Evolutionary conservation across 2,113 vertebrate species (phyloP), one percentile per base, ranked within the genome.

Genomic region (Bujurquina vittata): DNA sequence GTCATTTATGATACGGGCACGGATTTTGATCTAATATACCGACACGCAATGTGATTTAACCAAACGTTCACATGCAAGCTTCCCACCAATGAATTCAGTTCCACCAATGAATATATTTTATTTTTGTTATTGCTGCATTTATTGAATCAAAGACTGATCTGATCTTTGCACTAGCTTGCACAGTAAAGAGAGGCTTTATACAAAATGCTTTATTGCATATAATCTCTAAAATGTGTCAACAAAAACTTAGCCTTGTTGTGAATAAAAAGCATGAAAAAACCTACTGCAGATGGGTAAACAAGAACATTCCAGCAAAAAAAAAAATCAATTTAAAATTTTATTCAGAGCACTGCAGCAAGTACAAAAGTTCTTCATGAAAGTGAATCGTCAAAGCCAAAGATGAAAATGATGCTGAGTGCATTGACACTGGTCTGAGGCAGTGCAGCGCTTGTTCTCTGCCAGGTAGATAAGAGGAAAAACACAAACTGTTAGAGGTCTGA

Each of bases 391-490:
- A 67, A 90, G 60, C 35, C 59, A 37, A 49, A 81, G 26, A 75
- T 56, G 75, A 84, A 84, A 84, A 58, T 69, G 49, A 23, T 63
- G 40, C 80, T 59, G 57, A 79, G 58, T 65, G 67, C 73, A 73
- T 1, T 69, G 80, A 61, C 81, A 86, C 26, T 33, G 79, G 61
- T 81, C 43, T 85, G 67, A 77, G 33, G 79, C 54, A 83, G 81
- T 5, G 31, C 26, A 40, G 62, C 74, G 72, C 83, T 73, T 81
- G 78, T 78, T 74, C 62, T 62, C 65, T 87, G 72, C 74, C 84
- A 77, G 82, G 80, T 85, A 79, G 77, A 87, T 69, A 83, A 88
- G 81, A 84, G 83, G 49, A 76, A 81, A 84, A 77, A 73, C 43
- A 80, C 82, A 83, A 69, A 77, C 76, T 33, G 65, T 83, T 77